Conservation (phyloP, 2,113 vertebrate genomes). For the Athene noctua region DNA sequence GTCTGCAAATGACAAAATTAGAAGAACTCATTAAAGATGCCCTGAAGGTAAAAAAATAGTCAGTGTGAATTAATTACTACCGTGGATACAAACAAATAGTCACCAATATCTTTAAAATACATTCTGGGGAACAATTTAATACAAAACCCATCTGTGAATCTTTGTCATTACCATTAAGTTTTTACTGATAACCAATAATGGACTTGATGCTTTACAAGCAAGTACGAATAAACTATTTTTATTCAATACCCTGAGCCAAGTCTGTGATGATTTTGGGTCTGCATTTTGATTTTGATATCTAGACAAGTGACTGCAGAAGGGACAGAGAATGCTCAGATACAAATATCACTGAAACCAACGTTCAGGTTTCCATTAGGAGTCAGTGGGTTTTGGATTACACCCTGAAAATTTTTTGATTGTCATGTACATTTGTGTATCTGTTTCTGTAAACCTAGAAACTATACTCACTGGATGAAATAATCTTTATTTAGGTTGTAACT, state of each 20-base stretch:
- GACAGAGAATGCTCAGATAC: not conserved
- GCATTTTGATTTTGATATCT: not conserved
- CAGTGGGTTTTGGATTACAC: not conserved
- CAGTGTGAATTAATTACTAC: not conserved
- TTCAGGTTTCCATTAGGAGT: not conserved
- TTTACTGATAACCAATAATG: not conserved
- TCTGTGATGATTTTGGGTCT: not conserved
- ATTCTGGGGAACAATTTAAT: not conserved
- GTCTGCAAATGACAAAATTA: not conserved
- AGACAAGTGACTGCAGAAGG: not conserved
- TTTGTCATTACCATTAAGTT: not conserved
- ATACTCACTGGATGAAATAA: not conserved
- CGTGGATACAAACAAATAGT: not conserved
- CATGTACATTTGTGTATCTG: not conserved
- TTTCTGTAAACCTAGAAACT: not conserved
- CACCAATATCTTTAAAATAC: not conserved
- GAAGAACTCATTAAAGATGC: constrained; percentile 14
- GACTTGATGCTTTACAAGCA: not conserved
- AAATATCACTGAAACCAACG: not conserved
- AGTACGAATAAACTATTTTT: not conserved
- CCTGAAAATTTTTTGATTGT: not conserved
- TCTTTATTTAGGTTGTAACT: not conserved
- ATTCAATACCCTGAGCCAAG: not conserved
- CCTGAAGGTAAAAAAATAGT: not conserved
- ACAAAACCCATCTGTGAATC: not conserved